A percentile compares a stretch with the other conserved stretches of the same genome.
These are phyloP conservation scores for Monoplex corrugatus DNA, from an alignment of 2,888 invertebrate genomes.

Conservation along the genomic window DNA sequence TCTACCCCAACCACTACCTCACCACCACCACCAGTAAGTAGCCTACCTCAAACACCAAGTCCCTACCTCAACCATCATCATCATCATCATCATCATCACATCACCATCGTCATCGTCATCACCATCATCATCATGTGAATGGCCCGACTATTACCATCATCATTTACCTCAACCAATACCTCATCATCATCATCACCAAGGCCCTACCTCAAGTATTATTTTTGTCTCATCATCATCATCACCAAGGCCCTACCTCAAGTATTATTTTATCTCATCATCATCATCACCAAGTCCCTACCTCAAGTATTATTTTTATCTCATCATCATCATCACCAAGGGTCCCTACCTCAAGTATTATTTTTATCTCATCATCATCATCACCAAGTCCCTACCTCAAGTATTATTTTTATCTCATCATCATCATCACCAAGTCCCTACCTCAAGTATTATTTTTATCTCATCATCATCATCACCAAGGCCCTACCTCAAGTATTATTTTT, in stretches of 20 bases:
- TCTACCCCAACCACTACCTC: constrained; percentile 30
- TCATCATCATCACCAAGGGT: no score
- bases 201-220: neutral
- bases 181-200: neutral
- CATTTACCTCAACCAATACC: neutral
- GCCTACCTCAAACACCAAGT: neutral
- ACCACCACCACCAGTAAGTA: constrained; percentile 10
- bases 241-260: neutral
- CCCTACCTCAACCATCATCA: neutral
- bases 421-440: no score
- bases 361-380: no score
- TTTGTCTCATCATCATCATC: neutral
- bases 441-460: no score
- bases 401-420: no score
- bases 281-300: neutral
- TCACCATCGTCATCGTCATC: neutral
- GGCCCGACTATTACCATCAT: no score
- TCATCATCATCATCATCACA: neutral
- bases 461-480: no score
- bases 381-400: no score
- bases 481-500: no score
- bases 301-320: no score
- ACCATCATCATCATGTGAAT: neutral
- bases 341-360: no score
- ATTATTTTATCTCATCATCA: neutral